phyloP scores from a whole-genome alignment of 2,888 invertebrate species.

The Toxonevra muliebris region DNA sequence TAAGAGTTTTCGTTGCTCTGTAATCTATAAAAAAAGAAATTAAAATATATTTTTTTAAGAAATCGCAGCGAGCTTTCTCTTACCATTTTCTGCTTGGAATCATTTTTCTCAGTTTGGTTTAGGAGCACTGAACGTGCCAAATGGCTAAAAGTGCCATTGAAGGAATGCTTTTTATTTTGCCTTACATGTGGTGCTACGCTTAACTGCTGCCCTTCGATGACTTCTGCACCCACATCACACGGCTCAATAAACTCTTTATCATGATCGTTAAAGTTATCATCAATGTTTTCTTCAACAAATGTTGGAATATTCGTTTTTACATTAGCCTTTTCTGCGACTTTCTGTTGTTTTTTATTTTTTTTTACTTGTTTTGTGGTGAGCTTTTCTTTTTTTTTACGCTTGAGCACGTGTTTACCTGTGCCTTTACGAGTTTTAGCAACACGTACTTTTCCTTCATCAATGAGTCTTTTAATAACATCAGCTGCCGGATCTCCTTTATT shows the following conservation, averaged over 20 bases:
- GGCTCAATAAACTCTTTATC: not conserved
- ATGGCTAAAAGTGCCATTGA: conserved; percentile 48
- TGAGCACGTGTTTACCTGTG: conserved; percentile 43
- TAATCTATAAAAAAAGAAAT: conserved; percentile 22
- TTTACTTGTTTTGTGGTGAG: not conserved
- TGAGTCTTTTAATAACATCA: conserved; percentile 58
- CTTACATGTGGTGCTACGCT: not conserved
- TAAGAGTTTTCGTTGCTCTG: conserved; percentile 45
- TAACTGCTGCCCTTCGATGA: conserved; percentile 15
- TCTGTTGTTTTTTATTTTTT: conserved; percentile 2
- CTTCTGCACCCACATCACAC: conserved; percentile 6
- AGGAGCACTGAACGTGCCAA: conserved; percentile 54
- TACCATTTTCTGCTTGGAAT: conserved; percentile 31
- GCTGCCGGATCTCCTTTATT: conserved; percentile 50
- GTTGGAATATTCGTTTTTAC: not conserved
- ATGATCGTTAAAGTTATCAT: conserved; percentile 11
- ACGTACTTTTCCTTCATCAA: conserved; percentile 68
- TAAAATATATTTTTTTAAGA: not conserved
- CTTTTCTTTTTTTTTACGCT: conserved; percentile 22
- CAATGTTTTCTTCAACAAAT: conserved; percentile 14
- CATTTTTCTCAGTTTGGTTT: conserved; percentile 46
- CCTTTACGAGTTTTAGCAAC: conserved; percentile 68
- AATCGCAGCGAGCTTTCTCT: not conserved
- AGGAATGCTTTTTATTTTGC: conserved; percentile 11
- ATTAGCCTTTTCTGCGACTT: not conserved